A percentile compares a stretch with the other conserved stretches of the same genome.
These are phyloP conservation scores for Pollenia angustigena DNA, from an alignment of 2,888 invertebrate species.

Conservation along the genomic window DNA sequence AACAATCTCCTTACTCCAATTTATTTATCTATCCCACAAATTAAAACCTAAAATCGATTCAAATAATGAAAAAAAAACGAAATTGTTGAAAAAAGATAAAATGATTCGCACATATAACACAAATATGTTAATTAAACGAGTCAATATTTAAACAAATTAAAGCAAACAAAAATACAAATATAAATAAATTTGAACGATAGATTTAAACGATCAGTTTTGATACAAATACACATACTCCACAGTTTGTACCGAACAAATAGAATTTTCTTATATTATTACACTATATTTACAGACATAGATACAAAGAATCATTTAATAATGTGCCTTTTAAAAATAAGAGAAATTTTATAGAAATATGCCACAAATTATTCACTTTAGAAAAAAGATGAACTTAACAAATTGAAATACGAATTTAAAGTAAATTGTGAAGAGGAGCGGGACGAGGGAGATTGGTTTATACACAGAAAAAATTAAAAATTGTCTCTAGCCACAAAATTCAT, in stretches of 20 bases:
- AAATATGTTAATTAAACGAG: slow-evolving; percentile 52
- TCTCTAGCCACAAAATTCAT: too few species aligned
- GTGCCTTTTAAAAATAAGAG: too few species aligned
- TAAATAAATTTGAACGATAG: not conserved
- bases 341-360: not conserved
- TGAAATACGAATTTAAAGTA: not conserved
- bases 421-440: not conserved
- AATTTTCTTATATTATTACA: too few species aligned
- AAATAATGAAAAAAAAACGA: not conserved
- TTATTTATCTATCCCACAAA: not conserved
- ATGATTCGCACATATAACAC: slow-evolving; percentile 27
- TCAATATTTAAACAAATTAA: slow-evolving; percentile 33
- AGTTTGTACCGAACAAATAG: too few species aligned
- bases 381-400: not conserved
- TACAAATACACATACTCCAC: too few species aligned
- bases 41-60: not conserved
- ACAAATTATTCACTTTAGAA: not conserved
- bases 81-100: not conserved
- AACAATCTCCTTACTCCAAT: too few species aligned
- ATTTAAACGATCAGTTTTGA: too few species aligned
- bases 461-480: too few species aligned
- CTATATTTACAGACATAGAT: not conserved
- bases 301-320: not conserved
- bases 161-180: not conserved
- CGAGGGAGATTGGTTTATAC: too few species aligned